A percentile compares a stretch with the other conserved stretches of the same genome.
phyloP scores from a whole-genome alignment of 1,140 invertebrate species.

The Luehdorfia chinensis region DNA sequence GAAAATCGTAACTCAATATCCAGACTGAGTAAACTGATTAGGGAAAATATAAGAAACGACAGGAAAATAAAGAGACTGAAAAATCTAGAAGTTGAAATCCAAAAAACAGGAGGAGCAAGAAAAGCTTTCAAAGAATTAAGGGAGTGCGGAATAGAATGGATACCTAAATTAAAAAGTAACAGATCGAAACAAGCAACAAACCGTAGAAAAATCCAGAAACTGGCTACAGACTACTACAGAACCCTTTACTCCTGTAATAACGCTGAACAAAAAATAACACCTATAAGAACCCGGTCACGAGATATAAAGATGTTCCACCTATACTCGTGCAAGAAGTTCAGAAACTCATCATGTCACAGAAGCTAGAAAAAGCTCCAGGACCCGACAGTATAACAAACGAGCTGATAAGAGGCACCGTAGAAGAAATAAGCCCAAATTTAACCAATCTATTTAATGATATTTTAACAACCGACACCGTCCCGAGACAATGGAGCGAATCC shows the following conservation, averaged over 20 bases:
- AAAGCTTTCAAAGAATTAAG: constrained; percentile 23
- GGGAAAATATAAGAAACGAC: constrained; percentile 26
- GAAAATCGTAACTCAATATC: constrained; percentile 18
- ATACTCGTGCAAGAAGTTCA: constrained; percentile 18
- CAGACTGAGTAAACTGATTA: constrained; percentile 20
- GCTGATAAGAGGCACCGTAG: constrained; percentile 12
- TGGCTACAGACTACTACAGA: no score
- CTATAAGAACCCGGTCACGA: neutral
- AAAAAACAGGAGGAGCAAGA: constrained; percentile 20
- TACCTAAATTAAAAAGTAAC: constrained; percentile 20
- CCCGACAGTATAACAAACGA: constrained; percentile 24
- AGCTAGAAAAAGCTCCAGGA: constrained; percentile 23
- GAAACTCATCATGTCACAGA: constrained; percentile 22
- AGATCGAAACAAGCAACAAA: constrained; percentile 4
- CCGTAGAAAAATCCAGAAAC: constrained; percentile 14
- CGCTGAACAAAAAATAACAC: constrained; percentile 10
- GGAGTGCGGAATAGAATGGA: constrained; percentile 21
- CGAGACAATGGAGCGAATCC: neutral
- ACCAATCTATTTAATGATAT: no score
- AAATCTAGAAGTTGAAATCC: constrained; percentile 18
- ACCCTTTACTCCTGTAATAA: constrained; percentile 17
- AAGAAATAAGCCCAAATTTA: constrained; percentile 18
- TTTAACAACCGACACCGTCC: neutral
- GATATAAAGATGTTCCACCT: constrained; percentile 7
- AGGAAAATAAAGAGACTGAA: constrained; percentile 18